Evolutionary conservation across 1,140 invertebrate species (phyloP).

Genomic region (Musca vetustissima): DNA sequence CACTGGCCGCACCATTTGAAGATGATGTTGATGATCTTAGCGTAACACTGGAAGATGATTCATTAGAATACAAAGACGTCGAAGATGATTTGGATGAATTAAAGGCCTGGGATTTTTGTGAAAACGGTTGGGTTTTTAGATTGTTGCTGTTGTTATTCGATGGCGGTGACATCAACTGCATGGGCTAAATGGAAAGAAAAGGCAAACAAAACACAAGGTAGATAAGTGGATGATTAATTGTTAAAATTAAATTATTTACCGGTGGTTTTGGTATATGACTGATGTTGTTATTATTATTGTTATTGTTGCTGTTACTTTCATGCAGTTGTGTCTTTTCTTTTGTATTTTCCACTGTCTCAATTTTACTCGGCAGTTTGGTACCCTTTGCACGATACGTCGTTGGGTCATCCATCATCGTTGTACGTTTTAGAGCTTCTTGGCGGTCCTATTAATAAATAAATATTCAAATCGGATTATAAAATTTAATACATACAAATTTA

Average conservation of each 20-base stretch:
- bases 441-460: no score
- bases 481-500: no score
- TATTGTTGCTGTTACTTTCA: background rate
- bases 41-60: conserved; percentile 36
- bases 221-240: background rate
- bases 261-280: conserved; percentile 56
- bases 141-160: background rate
- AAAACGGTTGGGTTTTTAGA: background rate
- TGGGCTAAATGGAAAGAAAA: conserved; percentile 9
- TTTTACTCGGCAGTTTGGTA: no score
- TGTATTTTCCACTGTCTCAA: no score
- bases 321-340: no score
- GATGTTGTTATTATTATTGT: conserved; percentile 6
- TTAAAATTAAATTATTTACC: conserved; percentile 55
- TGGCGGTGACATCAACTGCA: conserved; percentile 4
- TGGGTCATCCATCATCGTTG: conserved; percentile 45
- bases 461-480: no score
- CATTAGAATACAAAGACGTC: conserved; percentile 68
- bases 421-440: conserved; percentile 46
- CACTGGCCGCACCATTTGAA: conserved; percentile 2
- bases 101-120: conserved; percentile 26
- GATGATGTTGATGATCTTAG: background rate
- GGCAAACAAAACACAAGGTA: background rate
- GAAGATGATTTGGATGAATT: conserved; percentile 50
- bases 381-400: conserved; percentile 26